Evolutionary conservation across 2,113 vertebrate species (phyloP).

Genomic region (Gulo gulo): DNA sequence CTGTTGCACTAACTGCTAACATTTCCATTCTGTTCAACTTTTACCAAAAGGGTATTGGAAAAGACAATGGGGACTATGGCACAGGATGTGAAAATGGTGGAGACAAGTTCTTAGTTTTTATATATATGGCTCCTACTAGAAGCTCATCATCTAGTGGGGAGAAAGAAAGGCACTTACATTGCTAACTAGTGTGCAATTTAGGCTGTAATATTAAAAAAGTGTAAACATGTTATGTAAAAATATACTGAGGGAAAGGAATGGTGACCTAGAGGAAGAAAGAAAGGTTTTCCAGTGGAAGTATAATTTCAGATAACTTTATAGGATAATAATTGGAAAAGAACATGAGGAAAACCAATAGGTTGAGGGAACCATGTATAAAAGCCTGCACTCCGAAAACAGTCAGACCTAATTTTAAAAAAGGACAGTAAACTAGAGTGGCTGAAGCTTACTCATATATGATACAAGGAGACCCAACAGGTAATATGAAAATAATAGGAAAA

Average conservation of each 20-base stretch:
- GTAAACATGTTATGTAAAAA: not conserved
- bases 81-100: not conserved
- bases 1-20: not conserved
- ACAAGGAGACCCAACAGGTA: not conserved
- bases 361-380: not conserved
- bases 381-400: not conserved
- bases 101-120: not conserved
- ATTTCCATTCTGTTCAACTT: not conserved
- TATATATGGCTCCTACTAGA: not conserved
- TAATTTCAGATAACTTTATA: not conserved
- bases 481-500: too few relatives aligned
- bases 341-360: not conserved
- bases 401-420: not conserved
- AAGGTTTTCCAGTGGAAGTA: not conserved
- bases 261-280: not conserved
- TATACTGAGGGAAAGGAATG: not conserved
- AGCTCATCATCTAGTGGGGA: not conserved
- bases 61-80: not conserved
- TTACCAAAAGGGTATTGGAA: not conserved
- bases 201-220: not conserved
- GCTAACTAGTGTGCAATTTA: not conserved
- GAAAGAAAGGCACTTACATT: not conserved
- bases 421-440: not conserved
- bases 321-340: not conserved
- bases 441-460: not conserved